Percentiles rank a stretch among this genome's conserved stretches.
phyloP scores from a whole-genome alignment of 2,797 vertebrate species.

The Ambastaia sidthimunki region DNA sequence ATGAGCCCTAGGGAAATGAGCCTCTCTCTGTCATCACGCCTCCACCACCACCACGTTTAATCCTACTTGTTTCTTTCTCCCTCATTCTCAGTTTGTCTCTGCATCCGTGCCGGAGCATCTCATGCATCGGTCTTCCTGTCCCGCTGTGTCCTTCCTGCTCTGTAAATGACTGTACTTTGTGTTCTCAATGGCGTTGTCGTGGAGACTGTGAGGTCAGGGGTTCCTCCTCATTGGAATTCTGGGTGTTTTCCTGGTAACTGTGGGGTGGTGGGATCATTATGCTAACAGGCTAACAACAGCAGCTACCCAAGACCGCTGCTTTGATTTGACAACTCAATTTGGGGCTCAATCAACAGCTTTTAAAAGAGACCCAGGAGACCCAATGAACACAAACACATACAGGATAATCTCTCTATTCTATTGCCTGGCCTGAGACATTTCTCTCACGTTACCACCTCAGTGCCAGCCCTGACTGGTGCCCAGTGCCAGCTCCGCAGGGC shows the following conservation, averaged over 20 bases:
- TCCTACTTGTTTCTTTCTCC: neutral
- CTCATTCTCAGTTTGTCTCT: neutral
- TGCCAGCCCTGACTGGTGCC: constrained; percentile 65
- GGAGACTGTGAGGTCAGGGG: constrained; percentile 35
- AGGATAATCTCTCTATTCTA: constrained; percentile 49
- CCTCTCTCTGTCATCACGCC: neutral
- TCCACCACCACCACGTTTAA: neutral
- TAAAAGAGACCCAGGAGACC: constrained; percentile 22
- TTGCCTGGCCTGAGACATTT: constrained; percentile 6
- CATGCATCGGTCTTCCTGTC: constrained; percentile 36
- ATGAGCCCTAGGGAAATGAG: no score
- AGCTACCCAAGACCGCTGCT: constrained; percentile 13
- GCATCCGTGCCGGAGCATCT: constrained; percentile 16
- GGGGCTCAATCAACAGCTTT: constrained; percentile 45
- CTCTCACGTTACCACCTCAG: constrained; percentile 22
- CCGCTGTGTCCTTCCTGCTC: constrained; percentile 47
- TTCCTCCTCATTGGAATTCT: constrained; percentile 24
- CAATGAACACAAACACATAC: constrained; percentile 16
- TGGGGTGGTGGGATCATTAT: constrained; percentile 2
- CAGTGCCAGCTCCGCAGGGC: constrained; percentile 70
- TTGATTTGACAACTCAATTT: constrained; percentile 50
- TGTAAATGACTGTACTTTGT: constrained; percentile 13
- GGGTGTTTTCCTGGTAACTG: constrained; percentile 36
- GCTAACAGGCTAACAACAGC: constrained; percentile 33
- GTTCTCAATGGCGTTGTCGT: constrained; percentile 33